Conservation (phyloP, 1,140 invertebrate species). For the Lamellibrachia luymesi region DNA sequence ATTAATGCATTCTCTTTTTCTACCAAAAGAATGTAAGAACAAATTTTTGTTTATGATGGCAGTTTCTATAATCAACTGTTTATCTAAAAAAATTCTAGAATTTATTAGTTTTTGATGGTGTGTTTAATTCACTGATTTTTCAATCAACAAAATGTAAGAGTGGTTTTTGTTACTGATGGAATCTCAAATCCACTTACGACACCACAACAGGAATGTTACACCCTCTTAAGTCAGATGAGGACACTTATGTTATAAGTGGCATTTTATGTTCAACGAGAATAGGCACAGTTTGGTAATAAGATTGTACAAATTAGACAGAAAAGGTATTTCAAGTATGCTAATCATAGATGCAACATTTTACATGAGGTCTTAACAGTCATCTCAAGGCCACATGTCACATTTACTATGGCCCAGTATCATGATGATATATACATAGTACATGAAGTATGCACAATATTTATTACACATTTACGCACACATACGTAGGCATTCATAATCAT, state of each 20-base stretch:
- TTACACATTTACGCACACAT: no score
- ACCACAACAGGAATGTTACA: not conserved
- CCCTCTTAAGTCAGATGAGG: not conserved
- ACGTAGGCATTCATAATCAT: no score
- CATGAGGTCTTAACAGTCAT: no score
- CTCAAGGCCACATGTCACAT: not conserved
- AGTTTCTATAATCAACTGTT: not conserved
- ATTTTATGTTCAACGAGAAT: not conserved
- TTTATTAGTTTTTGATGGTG: not conserved
- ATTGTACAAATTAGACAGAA: no score
- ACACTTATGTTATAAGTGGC: not conserved
- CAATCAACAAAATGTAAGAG: not conserved
- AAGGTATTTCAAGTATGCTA: no score
- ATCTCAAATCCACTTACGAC: not conserved
- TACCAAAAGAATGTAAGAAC: not conserved
- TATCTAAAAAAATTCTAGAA: not conserved
- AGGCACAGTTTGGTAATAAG: not conserved
- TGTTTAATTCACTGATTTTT: not conserved
- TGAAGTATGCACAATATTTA: not conserved
- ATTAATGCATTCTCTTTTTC: not conserved
- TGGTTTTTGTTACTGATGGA: not conserved
- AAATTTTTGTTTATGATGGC: not conserved
- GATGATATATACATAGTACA: not conserved
- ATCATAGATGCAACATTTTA: no score
- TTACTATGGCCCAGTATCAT: not conserved